Evolutionary conservation across 2,113 vertebrate genomes (phyloP), one percentile per base, ranked within the genome.

Genomic region (Cochlearius cochlearius): DNA sequence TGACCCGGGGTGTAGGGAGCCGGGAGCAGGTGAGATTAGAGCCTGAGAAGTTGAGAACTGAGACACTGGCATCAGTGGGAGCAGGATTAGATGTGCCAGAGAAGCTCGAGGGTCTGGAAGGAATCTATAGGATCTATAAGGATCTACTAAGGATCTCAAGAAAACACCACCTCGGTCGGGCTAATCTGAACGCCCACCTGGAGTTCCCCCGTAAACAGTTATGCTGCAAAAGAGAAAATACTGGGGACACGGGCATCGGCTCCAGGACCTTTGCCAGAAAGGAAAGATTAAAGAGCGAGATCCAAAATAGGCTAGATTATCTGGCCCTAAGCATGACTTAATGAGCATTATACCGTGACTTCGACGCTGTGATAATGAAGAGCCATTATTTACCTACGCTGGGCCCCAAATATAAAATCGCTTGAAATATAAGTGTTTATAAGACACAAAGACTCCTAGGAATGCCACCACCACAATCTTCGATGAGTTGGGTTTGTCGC

Each of bases 231-330:
- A 64, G 17, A 75, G 80, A n/a, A 81, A 82, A 59, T 43, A 45
- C 4, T 6, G 43, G 67, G 12, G 69, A 12, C 1, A 0, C 7
- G 66, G 85, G 36, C 89, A 95, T 64, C 53, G 62, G 55, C 53
- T 85, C 73, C 91, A 97, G 95, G 94, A 73, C n/a, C 32, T 94
- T 73, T 95, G 95, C 96, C 97, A 97, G 92, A 91, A 91, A 92
- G 78, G 86, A 60, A 92, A 97, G 97, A 97, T 97, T 97, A 97
- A 95, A 95, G 25, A 55, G 84, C 96, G 94, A 39, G 73, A 89
- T 95, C 95, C 86, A 97, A 97, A 97, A 97, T 96, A 97, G 97
- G 97, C 97, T 97, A 89, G 97, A 97, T 97, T 97, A 97, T 96
- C 97, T 94, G 69, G 39, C 49, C 86, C 62, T 96, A 94, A 95